Conservation (phyloP, 2,888 invertebrate genomes). For the Phyllotreta striolata region DNA sequence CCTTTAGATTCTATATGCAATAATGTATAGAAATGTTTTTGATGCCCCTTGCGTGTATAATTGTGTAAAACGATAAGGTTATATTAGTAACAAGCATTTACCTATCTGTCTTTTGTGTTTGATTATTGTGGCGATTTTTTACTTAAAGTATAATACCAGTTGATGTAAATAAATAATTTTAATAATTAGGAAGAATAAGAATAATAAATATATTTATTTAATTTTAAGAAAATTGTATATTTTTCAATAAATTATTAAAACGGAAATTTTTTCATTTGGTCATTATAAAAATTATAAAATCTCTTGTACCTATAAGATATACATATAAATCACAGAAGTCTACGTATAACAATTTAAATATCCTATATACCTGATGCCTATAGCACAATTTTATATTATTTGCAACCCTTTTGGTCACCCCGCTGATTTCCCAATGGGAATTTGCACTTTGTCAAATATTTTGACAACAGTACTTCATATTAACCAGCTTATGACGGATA, state of each 20-base stretch:
- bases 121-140: too few relatives aligned
- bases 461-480: conserved; percentile 44
- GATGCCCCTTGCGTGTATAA: too few relatives aligned
- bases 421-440: conserved; percentile 32
- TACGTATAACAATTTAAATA: too few relatives aligned
- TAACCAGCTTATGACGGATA: conserved; percentile 44
- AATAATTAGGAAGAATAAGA: not conserved
- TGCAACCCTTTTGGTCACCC: conserved; percentile 33
- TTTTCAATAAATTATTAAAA: conserved; percentile 12
- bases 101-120: too few relatives aligned
- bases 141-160: conserved; percentile 3
- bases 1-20: not conserved
- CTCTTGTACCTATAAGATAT: too few relatives aligned
- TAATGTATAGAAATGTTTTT: not conserved
- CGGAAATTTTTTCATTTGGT: not conserved
- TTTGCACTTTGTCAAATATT: conserved; percentile 47
- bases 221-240: conserved; percentile 12
- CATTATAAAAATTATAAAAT: not conserved
- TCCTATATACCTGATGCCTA: too few relatives aligned
- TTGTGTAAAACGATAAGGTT: too few relatives aligned
- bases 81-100: too few relatives aligned
- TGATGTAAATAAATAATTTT: not conserved
- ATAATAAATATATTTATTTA: conserved; percentile 19
- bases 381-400: not conserved
- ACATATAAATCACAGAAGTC: too few relatives aligned